Evolutionary conservation across 2,113 vertebrate species (phyloP).

Genomic region (Myotis brandtii): DNA sequence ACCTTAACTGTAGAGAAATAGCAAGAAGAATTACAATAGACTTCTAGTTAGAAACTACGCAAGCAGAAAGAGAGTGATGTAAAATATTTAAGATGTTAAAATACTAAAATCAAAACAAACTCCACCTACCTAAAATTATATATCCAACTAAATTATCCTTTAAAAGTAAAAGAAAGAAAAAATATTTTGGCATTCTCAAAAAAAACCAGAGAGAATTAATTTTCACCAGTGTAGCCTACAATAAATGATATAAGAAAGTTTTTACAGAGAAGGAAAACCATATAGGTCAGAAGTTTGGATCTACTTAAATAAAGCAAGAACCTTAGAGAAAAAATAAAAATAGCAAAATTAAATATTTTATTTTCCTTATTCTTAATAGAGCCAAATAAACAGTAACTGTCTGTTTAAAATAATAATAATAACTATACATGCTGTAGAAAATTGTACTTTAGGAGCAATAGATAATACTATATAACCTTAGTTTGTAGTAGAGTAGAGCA

Average conservation of each 20-base stretch:
- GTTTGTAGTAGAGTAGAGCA: not conserved
- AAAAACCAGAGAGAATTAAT: no score
- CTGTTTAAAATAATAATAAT: not conserved
- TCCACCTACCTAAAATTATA: not conserved
- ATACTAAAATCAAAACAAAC: not conserved
- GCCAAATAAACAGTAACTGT: not conserved
- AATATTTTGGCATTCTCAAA: not conserved
- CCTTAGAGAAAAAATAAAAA: not conserved
- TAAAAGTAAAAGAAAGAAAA: not conserved
- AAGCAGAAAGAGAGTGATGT: not conserved
- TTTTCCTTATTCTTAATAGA: not conserved
- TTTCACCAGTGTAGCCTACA: no score
- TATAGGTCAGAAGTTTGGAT: not conserved
- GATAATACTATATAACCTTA: not conserved
- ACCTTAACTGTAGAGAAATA: not conserved
- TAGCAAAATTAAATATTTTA: not conserved
- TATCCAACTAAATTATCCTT: not conserved
- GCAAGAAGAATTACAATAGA: not conserved
- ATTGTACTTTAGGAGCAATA: not conserved
- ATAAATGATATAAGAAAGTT: not conserved
- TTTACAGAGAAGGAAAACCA: not conserved
- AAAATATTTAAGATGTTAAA: not conserved
- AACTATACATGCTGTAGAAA: not conserved
- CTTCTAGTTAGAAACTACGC: not conserved
- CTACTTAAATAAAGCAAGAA: not conserved